These are phyloP conservation scores for Desmodus rotundus DNA, from an alignment of 2,113 vertebrate genomes.

Conservation along the genomic window DNA sequence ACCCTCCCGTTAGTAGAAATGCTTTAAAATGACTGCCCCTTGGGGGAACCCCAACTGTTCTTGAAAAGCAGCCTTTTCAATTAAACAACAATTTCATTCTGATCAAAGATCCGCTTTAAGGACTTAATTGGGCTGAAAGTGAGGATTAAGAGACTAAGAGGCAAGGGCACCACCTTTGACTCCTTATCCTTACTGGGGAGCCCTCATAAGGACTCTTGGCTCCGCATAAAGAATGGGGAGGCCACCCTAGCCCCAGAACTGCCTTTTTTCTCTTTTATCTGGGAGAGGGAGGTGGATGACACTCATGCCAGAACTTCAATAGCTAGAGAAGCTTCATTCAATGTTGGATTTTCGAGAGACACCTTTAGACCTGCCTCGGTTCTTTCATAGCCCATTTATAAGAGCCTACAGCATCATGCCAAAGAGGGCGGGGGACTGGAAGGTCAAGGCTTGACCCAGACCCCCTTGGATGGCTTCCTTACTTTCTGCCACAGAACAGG, in stretches of 20 bases:
- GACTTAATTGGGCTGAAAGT: constrained; percentile 73
- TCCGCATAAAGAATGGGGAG: constrained; percentile 58
- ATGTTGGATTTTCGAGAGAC: background rate
- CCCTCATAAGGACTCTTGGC: background rate
- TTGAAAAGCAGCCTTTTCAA: constrained; percentile 76
- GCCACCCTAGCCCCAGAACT: constrained; percentile 50
- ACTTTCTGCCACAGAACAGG: background rate
- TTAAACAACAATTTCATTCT: constrained; percentile 74
- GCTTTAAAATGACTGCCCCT: constrained; percentile 67
- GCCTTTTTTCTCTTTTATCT: constrained; percentile 66
- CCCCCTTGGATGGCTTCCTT: background rate
- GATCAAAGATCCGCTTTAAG: constrained; percentile 77
- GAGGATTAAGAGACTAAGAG: constrained; percentile 64
- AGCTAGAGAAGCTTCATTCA: background rate
- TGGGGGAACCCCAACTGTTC: constrained; percentile 70
- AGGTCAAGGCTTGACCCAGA: background rate
- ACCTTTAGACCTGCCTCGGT: background rate
- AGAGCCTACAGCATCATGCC: background rate
- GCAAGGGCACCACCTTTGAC: constrained; percentile 62
- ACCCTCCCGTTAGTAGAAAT: constrained; percentile 68
- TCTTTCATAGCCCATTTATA: background rate
- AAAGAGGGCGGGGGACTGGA: background rate
- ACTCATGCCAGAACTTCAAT: background rate
- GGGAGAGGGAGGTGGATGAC: constrained; percentile 42
- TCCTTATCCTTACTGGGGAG: constrained; percentile 40